A percentile compares a stretch with the other conserved stretches of the same genome.
phyloP scores from a whole-genome alignment of 1,140 invertebrate genomes.

The Scylla paramamosain region DNA sequence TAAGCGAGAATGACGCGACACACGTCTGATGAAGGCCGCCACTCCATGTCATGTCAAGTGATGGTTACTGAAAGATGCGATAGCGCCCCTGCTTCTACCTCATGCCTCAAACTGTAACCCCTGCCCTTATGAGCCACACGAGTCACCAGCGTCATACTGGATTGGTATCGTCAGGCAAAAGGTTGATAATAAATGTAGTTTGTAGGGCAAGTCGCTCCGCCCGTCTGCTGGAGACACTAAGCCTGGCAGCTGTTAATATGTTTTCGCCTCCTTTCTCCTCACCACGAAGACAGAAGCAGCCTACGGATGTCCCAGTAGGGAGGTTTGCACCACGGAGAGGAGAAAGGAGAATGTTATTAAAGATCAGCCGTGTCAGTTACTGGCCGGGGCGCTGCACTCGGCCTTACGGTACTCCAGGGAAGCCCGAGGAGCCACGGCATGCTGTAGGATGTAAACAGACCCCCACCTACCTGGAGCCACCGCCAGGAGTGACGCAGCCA shows the following conservation, averaged over 20 bases:
- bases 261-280: background rate
- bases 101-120: background rate
- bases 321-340: background rate
- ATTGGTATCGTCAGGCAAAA: background rate
- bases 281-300: background rate
- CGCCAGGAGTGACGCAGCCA: constrained; percentile 16
- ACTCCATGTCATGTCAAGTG: background rate
- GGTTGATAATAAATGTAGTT: background rate
- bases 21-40: background rate
- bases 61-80: no score
- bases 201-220: background rate
- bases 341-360: background rate
- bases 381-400: background rate
- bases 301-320: background rate
- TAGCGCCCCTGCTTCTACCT: no score
- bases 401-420: background rate
- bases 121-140: background rate
- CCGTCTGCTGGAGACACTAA: background rate
- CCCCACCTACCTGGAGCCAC: background rate
- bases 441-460: background rate
- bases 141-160: background rate
- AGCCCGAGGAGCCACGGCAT: background rate
- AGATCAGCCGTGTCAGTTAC: background rate
- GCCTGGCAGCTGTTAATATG: background rate
- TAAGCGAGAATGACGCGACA: no score